Conservation (phyloP, 2,888 invertebrate species). For the Ormyrus labotus region DNA sequence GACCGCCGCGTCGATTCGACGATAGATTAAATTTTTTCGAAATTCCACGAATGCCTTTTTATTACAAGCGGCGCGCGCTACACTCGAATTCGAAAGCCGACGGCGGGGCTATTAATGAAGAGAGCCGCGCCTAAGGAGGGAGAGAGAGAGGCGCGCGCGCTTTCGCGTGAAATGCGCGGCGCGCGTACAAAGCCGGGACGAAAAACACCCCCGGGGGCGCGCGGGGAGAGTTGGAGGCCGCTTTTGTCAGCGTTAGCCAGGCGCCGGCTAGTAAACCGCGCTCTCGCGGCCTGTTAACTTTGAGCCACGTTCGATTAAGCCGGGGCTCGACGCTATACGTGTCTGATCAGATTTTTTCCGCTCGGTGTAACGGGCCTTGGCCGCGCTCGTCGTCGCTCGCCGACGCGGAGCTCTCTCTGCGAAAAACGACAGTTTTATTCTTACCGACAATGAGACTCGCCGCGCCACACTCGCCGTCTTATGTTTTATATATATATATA, state of each 20-base stretch:
- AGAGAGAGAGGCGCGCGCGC: too few species aligned
- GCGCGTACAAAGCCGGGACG: too few species aligned
- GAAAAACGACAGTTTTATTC: too few species aligned
- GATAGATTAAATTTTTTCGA: conserved; percentile 50
- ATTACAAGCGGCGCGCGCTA: conserved; percentile 26
- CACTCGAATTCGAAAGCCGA: neutral
- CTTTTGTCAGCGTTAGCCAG: conserved; percentile 38
- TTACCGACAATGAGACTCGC: too few species aligned
- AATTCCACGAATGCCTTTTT: conserved; percentile 46
- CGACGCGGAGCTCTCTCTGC: neutral
- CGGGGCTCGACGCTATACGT: conserved; percentile 50
- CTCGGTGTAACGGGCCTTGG: conserved; percentile 42
- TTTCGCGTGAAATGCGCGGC: too few species aligned
- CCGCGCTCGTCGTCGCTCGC: neutral
- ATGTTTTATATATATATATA: too few species aligned
- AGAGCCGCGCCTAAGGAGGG: too few species aligned
- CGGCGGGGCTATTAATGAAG: too few species aligned
- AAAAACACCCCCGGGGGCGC: too few species aligned
- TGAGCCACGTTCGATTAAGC: conserved; percentile 63
- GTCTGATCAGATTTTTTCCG: conserved; percentile 59
- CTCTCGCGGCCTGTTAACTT: conserved; percentile 56
- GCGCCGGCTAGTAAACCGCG: too few species aligned
- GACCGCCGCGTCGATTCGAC: conserved; percentile 13
- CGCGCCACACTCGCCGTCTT: too few species aligned
- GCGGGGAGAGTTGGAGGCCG: neutral